phyloP scores from a whole-genome alignment of 2,797 vertebrate species.

The Chromobotia macracanthus region DNA sequence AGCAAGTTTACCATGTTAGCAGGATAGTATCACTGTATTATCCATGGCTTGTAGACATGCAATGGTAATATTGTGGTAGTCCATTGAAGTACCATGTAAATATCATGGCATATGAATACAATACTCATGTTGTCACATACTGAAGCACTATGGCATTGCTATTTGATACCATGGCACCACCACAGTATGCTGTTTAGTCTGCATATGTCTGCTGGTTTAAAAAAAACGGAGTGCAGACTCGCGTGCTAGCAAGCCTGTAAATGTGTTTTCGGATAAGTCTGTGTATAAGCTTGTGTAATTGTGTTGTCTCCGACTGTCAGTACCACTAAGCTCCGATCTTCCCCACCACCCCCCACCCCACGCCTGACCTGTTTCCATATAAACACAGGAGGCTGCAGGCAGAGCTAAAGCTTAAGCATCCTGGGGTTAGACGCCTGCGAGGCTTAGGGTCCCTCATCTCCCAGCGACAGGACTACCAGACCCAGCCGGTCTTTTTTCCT shows the following conservation, averaged over 20 bases:
- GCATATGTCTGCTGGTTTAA: neutral
- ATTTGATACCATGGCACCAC: neutral
- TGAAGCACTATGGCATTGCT: neutral
- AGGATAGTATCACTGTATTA: neutral
- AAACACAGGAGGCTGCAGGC: slow-evolving; percentile 67
- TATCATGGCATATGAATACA: neutral
- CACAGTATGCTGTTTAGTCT: neutral
- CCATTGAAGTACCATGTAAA: neutral
- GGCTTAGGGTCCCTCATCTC: slow-evolving; percentile 65
- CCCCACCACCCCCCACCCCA: neutral
- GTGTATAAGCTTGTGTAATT: slow-evolving; percentile 38
- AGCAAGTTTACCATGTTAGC: neutral
- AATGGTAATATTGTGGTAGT: neutral
- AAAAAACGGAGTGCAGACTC: neutral
- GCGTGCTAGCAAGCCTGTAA: slow-evolving; percentile 6
- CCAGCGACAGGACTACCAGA: slow-evolving; percentile 42
- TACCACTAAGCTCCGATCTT: slow-evolving; percentile 32
- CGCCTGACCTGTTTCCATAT: slow-evolving; percentile 64
- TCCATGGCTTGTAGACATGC: neutral
- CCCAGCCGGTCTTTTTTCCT: slow-evolving; percentile 48
- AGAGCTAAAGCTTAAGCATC: slow-evolving; percentile 52
- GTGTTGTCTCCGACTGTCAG: slow-evolving; percentile 32
- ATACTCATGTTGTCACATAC: neutral
- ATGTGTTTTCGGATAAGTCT: slow-evolving; percentile 31
- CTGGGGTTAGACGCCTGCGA: slow-evolving; percentile 62